phyloP scores from a whole-genome alignment of 2,113 vertebrate genomes.

The Condylura cristata region DNA sequence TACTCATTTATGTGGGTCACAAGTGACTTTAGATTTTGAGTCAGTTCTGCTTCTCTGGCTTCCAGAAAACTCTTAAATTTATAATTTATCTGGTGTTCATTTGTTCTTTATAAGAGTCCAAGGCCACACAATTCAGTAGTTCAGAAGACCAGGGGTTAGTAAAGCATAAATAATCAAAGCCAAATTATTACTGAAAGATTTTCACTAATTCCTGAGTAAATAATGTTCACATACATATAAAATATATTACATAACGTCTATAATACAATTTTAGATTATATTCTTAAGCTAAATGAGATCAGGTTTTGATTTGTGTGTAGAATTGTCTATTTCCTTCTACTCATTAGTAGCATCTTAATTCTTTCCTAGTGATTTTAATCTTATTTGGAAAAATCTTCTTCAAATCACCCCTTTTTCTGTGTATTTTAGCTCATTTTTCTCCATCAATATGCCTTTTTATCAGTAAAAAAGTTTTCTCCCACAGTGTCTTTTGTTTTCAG shows the following conservation, averaged over 20 bases:
- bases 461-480: neutral
- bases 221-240: neutral
- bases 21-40: neutral
- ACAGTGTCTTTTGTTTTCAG: neutral
- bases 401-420: neutral
- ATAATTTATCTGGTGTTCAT: neutral
- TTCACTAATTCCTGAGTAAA: neutral
- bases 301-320: neutral
- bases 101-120: neutral
- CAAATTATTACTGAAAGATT: neutral
- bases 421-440: neutral
- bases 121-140: neutral
- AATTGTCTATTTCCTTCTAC: neutral
- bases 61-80: neutral
- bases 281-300: constrained; percentile 11
- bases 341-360: constrained; percentile 15
- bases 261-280: constrained; percentile 24
- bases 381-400: constrained; percentile 12
- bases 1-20: neutral
- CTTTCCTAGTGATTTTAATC: neutral
- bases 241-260: neutral
- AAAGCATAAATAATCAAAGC: neutral
- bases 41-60: neutral
- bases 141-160: neutral
- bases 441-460: neutral